phyloP scores from a whole-genome alignment of 2,113 vertebrate genomes.

The Equus quagga region DNA sequence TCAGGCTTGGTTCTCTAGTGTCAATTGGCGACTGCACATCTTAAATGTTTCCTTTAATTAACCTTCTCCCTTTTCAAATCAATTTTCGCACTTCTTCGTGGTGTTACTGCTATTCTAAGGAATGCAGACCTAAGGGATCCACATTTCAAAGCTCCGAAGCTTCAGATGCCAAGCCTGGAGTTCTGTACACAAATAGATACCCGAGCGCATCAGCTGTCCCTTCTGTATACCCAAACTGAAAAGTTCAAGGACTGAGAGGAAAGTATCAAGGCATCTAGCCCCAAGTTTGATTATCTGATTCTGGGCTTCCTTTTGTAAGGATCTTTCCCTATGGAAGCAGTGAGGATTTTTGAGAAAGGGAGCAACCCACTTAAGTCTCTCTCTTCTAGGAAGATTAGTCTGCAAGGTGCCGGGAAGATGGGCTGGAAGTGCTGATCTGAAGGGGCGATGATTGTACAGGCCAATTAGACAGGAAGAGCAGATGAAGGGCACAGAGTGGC shows the following conservation, averaged over 20 bases:
- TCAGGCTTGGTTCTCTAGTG: conserved; percentile 30
- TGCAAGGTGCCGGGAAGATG: background rate
- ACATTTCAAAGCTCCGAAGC: conserved; percentile 36
- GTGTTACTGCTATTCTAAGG: conserved; percentile 75
- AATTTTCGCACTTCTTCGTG: conserved; percentile 73
- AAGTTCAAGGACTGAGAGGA: conserved; percentile 3
- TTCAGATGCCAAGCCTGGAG: conserved; percentile 13
- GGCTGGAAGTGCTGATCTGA: background rate
- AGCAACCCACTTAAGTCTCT: background rate
- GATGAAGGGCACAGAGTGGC: background rate
- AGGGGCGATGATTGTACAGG: background rate
- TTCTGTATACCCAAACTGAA: background rate
- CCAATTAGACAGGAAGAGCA: background rate
- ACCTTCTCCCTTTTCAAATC: conserved; percentile 73
- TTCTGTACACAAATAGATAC: conserved; percentile 29
- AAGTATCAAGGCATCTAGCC: background rate
- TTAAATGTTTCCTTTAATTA: conserved; percentile 77
- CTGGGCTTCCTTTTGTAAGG: background rate
- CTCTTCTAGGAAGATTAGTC: background rate
- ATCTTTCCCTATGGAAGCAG: background rate
- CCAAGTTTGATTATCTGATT: background rate
- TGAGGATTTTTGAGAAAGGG: background rate
- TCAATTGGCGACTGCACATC: conserved; percentile 49
- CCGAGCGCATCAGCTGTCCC: background rate
- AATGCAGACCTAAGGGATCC: conserved; percentile 65